phyloP scores from a whole-genome alignment of 2,888 invertebrate species.

The Tortrix viridana region DNA sequence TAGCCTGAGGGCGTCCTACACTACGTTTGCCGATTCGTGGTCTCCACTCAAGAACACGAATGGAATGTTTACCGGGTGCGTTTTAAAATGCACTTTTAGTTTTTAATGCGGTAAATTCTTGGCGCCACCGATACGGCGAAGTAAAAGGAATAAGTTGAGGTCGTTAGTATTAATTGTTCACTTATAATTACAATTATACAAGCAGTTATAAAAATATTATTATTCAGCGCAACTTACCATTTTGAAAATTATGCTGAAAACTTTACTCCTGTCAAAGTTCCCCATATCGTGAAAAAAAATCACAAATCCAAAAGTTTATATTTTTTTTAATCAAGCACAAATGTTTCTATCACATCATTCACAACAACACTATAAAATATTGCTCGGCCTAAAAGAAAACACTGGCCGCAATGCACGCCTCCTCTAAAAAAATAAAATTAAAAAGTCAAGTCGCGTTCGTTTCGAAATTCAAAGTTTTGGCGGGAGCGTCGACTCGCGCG shows the following conservation, averaged over 20 bases:
- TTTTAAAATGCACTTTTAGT: conserved; percentile 20
- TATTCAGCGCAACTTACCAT: conserved; percentile 65
- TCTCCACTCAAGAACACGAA: too few relatives aligned
- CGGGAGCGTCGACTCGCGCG: conserved; percentile 76
- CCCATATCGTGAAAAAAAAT: conserved; percentile 65
- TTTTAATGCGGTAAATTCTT: conserved; percentile 19
- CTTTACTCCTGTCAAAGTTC: conserved; percentile 68
- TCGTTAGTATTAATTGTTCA: conserved; percentile 21
- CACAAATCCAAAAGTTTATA: conserved; percentile 56
- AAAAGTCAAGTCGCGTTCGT: conserved; percentile 53
- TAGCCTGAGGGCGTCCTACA: too few relatives aligned
- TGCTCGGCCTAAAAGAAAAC: conserved; percentile 51
- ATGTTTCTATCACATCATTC: conserved; percentile 73
- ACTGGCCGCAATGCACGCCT: conserved; percentile 64
- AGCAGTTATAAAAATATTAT: not conserved
- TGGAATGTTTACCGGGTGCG: conserved; percentile 29
- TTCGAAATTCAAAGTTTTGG: conserved; percentile 64
- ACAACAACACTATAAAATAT: conserved; percentile 62
- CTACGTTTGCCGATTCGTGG: too few relatives aligned
- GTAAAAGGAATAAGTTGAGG: conserved; percentile 35
- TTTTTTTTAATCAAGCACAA: conserved; percentile 53
- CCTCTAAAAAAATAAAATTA: conserved; percentile 58
- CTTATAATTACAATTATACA: conserved; percentile 8
- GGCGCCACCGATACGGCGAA: conserved; percentile 15
- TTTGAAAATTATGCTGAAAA: conserved; percentile 60